A percentile compares a stretch with the other conserved stretches of the same genome.
These are phyloP conservation scores for Cichladusa arquata DNA, from an alignment of 2,113 vertebrate species.

Conservation along the genomic window DNA sequence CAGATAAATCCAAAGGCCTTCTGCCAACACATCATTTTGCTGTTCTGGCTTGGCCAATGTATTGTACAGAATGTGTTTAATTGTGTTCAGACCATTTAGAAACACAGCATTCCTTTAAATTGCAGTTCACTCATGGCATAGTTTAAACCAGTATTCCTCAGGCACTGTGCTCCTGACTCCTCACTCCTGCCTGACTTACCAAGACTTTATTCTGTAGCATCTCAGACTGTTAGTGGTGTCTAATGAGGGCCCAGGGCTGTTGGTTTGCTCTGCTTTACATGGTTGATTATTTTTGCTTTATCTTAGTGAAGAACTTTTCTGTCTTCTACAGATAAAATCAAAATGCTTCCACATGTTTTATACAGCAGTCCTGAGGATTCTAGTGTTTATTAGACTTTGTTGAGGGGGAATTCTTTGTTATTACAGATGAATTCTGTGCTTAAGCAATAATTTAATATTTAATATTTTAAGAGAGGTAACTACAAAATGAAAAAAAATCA, in stretches of 20 bases:
- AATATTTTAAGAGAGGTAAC: background rate
- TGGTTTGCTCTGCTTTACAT: background rate
- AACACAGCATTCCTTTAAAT: background rate
- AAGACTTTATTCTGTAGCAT: background rate
- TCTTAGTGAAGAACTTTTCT: background rate
- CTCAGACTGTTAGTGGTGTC: background rate
- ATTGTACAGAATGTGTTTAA: slow-evolving; percentile 11
- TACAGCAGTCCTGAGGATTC: background rate
- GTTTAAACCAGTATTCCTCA: slow-evolving; percentile 19
- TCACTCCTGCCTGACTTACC: background rate
- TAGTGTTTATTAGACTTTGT: background rate
- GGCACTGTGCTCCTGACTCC: slow-evolving; percentile 19
- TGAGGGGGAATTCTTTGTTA: background rate
- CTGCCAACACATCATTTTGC: slow-evolving; percentile 23
- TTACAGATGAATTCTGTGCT: background rate
- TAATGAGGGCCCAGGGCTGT: background rate
- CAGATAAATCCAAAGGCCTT: slow-evolving; percentile 33
- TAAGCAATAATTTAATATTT: background rate
- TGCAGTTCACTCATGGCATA: background rate
- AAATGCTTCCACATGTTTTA: background rate
- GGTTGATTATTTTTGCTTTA: background rate
- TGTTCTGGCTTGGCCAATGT: background rate
- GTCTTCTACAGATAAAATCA: background rate
- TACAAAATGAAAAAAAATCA: background rate
- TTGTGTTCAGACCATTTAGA: background rate